phyloP scores from a whole-genome alignment of 2,113 vertebrate species.

The Azemiops feae region DNA sequence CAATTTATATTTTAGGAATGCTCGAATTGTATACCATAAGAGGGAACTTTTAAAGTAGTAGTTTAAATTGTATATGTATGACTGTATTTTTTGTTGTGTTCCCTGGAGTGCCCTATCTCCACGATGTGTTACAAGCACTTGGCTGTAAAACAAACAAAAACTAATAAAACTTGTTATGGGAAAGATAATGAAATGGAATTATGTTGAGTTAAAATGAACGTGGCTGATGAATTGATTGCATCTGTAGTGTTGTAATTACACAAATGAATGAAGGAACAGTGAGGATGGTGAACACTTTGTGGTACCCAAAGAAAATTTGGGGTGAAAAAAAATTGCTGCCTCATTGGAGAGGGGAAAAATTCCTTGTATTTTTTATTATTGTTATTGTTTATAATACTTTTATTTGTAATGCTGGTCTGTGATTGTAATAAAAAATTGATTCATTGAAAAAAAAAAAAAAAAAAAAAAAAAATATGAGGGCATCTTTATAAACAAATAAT shows the following conservation, averaged over 20 bases:
- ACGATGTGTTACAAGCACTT: too few relatives aligned
- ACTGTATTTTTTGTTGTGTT: too few relatives aligned
- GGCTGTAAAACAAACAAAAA: too few relatives aligned
- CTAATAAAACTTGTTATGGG: too few relatives aligned
- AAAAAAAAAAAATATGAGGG: too few relatives aligned
- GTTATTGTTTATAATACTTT: neutral
- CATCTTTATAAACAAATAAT: slow-evolving; percentile 7
- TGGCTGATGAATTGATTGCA: slow-evolving; percentile 31
- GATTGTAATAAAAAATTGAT: neutral
- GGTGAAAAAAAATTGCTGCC: neutral
- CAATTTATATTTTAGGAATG: too few relatives aligned
- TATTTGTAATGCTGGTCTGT: neutral
- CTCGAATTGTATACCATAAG: too few relatives aligned
- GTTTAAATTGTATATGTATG: too few relatives aligned
- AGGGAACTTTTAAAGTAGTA: too few relatives aligned
- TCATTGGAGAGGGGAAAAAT: slow-evolving; percentile 29
- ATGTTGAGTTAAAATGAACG: slow-evolving; percentile 5
- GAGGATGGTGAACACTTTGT: slow-evolving; percentile 2
- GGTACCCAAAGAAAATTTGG: accelerated
- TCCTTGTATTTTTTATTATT: neutral
- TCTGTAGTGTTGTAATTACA: slow-evolving; percentile 9
- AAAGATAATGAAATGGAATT: slow-evolving; percentile 10
- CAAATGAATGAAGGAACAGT: neutral
- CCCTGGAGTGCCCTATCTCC: too few relatives aligned
- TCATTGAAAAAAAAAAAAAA: too few relatives aligned